Percentiles rank a stretch among this genome's conserved stretches.
Evolutionary conservation across 2,113 vertebrate genomes (phyloP).

Genomic region (Anarrhichthys ocellatus): DNA sequence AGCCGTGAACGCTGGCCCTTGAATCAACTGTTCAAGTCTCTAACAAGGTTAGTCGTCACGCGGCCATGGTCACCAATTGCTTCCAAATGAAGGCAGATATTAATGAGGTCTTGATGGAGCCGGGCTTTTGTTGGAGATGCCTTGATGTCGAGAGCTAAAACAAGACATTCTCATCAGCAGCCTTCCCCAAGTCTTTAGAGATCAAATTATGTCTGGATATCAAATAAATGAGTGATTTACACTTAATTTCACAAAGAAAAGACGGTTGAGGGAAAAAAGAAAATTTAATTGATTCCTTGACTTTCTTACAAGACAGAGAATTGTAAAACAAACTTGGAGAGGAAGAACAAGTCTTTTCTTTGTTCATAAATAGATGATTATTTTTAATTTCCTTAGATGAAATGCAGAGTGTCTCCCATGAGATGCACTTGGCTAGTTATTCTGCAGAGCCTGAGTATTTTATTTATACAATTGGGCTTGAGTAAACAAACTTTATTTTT

Average conservation of each 20-base stretch:
- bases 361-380: slow-evolving; percentile 85
- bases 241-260: slow-evolving; percentile 71
- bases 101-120: slow-evolving; percentile 76
- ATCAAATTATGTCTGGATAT: slow-evolving; percentile 77
- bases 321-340: slow-evolving; percentile 63
- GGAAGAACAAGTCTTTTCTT: slow-evolving; percentile 63
- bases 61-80: slow-evolving; percentile 63
- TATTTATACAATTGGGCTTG: slow-evolving; percentile 66
- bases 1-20: slow-evolving; percentile 32
- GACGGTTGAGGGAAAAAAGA: slow-evolving; percentile 21
- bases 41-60: slow-evolving; percentile 70
- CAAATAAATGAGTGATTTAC: slow-evolving; percentile 75
- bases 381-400: slow-evolving; percentile 85
- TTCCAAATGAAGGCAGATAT: slow-evolving; percentile 64
- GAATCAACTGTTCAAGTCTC: slow-evolving; percentile 52
- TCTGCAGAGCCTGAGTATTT: slow-evolving; percentile 65
- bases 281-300: slow-evolving; percentile 70
- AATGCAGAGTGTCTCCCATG: slow-evolving; percentile 75
- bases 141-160: slow-evolving; percentile 76
- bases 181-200: slow-evolving; percentile 73
- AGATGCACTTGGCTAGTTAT: slow-evolving; percentile 69
- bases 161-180: slow-evolving; percentile 67
- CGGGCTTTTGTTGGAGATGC: slow-evolving; percentile 59
- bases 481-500: slow-evolving; percentile 70
- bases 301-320: slow-evolving; percentile 67